Base-by-base conservation (phyloP, 2,113 vertebrate genomes). In the Microcebus murinus region DNA sequence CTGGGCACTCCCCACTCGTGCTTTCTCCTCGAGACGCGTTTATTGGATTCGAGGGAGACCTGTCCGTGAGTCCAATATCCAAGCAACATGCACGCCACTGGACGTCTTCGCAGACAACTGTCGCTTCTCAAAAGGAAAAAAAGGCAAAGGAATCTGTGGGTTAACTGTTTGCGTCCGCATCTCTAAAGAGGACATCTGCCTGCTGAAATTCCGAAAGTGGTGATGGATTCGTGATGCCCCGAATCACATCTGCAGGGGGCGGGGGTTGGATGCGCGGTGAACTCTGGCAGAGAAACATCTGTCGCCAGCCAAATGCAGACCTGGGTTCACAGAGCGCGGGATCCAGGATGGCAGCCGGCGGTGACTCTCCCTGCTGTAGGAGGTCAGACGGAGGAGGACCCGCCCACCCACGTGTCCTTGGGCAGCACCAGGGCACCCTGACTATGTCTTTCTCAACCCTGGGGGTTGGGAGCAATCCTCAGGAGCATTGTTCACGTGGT, bases 101-200 rank as follows among this genome's bases (percentile, higher is more conserved):
- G 97, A 95, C 96, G 91, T 97, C 94, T 96, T 96, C 87, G 4
- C 34, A 83, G 11, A 65, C 80, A 97, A 97, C 81, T 97, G 98
- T 97, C 87, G 94, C 80, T 93, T 96, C 88, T 79, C 93, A 82
- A 34, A 48, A 52, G 20, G 12, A 27, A 23, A 23, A 23, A 18
- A 39, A 36, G 39, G 7, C 45, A 20, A 9, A 59, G 63, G 90
- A 70, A 84, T 95, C 93, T 61, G 50, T n/a, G 93, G 97, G 84
- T 96, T 96, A 96, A 96, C 91, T 42, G 74, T 96, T 96, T 96
- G 45, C 89, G 90, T 94, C 91, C 73, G 96, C 97, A 87, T 97
- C 97, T 97, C 95, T 95, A 63, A 96, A 96, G 94, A 92, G 94
- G 95, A 98, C 98, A 98, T 97, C 97, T 98, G 98, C 86, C 98